Evolutionary conservation across 1,140 invertebrate genomes (phyloP), one percentile per base, ranked within the genome.

Genomic region (Psix sp.): DNA sequence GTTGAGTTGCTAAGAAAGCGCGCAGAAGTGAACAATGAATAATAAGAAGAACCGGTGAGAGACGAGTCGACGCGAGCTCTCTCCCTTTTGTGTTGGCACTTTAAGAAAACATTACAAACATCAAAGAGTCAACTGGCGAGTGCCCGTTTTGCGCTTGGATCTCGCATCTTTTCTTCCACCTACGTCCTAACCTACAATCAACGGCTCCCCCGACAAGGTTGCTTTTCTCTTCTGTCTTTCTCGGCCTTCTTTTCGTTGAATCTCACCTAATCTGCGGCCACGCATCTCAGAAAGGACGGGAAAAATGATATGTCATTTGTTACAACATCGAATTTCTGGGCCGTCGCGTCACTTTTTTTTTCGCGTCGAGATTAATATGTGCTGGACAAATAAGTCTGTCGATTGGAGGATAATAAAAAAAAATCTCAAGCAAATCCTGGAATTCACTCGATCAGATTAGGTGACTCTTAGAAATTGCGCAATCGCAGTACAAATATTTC

Each of bases 141-240:
- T 65, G 59, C 54, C 59, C 52, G 65, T 65, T 73, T 73, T 73
- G 63, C 72, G 63, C 76, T 68, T 45, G 20, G 68, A 68, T 74
- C 71, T 78, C 74, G 56, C 75, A 71, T 73, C 66, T 68, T 71
- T 74, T 67, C 73, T 76, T 74, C 59, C 71, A 73, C 71, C 66
- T 76, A 74, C 70, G 68, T 59, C 10, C 59, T 67, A 77, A 79
- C 77, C 74, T 57, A 62, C 71, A 79, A 79, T 77, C 77, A 77
- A 72, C 62, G 21, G 35, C 31, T 63, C 36, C 57, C 70, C 24
- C 40, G 45, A 15, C 38, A 66, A 57, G 40, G 54, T 63, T 63
- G 65, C 73, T 63, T 67, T 46, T 60, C 57, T 33, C 51, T 51
- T 33, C 15, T 36, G 38, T 48, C 45, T 68, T 46, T 63, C 63